These are phyloP conservation scores for Carcina quercana DNA, from an alignment of 2,888 invertebrate species.

Conservation along the genomic window DNA sequence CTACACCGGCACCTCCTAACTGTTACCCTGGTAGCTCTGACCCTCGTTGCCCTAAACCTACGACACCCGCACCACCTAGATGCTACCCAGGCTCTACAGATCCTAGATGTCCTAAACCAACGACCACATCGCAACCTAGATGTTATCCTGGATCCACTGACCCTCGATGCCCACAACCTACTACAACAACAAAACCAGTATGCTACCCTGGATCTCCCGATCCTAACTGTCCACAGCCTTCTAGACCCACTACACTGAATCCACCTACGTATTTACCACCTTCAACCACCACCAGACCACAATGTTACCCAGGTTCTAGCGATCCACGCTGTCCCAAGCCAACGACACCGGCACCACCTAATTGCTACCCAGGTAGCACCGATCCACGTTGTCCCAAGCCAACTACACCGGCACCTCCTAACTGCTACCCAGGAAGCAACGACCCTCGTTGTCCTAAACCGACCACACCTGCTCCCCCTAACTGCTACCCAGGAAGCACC, in stretches of 20 bases:
- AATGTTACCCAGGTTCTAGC: conserved; percentile 33
- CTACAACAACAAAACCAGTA: conserved; percentile 21
- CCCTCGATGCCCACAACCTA: conserved; percentile 22
- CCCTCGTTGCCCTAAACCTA: conserved; percentile 29
- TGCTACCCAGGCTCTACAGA: conserved; percentile 42
- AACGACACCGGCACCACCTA: conserved; percentile 16
- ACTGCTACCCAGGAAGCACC: conserved; percentile 33
- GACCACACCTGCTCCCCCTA: conserved; percentile 23
- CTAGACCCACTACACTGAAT: too few species aligned
- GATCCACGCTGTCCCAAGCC: conserved; percentile 31
- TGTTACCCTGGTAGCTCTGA: conserved; percentile 28
- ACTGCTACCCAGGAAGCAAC: conserved; percentile 27
- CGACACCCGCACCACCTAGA: conserved; percentile 17
- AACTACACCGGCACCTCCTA: conserved; percentile 23
- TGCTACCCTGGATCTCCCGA: conserved; percentile 27
- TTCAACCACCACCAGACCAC: conserved; percentile 21
- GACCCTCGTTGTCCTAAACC: conserved; percentile 41
- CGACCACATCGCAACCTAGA: conserved; percentile 21
- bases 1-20: conserved; percentile 19
- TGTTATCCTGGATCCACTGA: conserved; percentile 20
- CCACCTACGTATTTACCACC: conserved; percentile 28
- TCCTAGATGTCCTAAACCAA: conserved; percentile 34
- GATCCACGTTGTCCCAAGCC: conserved; percentile 23
- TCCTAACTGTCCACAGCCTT: conserved; percentile 21
- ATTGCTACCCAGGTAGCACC: conserved; percentile 23